These are phyloP conservation scores for Lasiommata megera DNA, from an alignment of 2,888 invertebrate species.

Conservation along the genomic window DNA sequence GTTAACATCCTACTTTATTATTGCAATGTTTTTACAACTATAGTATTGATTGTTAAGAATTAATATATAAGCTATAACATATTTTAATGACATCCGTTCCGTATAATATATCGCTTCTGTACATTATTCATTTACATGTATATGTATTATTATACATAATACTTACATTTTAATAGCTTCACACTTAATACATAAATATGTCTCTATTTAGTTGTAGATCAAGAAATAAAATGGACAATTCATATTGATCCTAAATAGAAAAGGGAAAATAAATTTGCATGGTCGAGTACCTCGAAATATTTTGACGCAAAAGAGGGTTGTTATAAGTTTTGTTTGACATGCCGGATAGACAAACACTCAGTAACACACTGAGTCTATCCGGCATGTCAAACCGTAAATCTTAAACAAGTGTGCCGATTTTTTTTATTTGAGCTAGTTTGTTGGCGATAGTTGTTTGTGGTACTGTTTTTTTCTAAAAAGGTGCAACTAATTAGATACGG, in stretches of 20 bases:
- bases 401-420: too few relatives aligned
- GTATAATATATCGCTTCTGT: conserved; percentile 5
- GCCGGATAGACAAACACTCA: too few relatives aligned
- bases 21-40: background rate
- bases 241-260: background rate
- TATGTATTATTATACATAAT: too few relatives aligned
- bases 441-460: too few relatives aligned
- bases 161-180: background rate
- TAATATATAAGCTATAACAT: conserved; percentile 7
- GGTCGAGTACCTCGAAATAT: too few relatives aligned
- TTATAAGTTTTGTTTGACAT: too few relatives aligned
- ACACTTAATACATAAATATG: background rate
- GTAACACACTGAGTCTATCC: too few relatives aligned
- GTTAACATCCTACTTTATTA: background rate
- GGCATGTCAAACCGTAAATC: too few relatives aligned
- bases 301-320: too few relatives aligned
- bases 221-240: background rate
- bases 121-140: background rate
- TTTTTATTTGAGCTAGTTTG: too few relatives aligned
- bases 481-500: too few relatives aligned
- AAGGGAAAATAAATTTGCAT: background rate
- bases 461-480: too few relatives aligned
- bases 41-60: background rate
- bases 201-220: background rate
- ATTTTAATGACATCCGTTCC: conserved; percentile 18